Evolutionary conservation across 2,888 invertebrate genomes (phyloP).

Genomic region (Caenorhabditis afra): DNA sequence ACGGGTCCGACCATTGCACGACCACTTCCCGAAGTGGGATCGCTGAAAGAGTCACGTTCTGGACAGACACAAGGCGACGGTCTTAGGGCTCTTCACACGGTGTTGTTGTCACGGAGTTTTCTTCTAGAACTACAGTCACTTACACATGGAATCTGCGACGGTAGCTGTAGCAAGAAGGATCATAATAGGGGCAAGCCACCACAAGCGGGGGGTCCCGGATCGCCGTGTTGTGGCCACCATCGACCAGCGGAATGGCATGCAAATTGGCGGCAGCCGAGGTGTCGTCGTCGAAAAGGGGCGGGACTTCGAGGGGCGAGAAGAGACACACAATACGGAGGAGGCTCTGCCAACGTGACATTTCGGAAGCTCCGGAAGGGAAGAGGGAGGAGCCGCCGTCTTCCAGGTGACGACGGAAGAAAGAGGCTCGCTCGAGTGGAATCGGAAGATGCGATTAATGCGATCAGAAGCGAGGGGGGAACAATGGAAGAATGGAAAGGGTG

Average conservation of each 20-base stretch:
- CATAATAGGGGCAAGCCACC: constrained; percentile 34
- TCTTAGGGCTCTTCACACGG: no score
- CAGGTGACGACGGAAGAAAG: constrained; percentile 15
- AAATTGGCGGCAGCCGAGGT: constrained; percentile 28
- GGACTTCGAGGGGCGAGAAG: constrained; percentile 1
- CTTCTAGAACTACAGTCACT: constrained; percentile 8
- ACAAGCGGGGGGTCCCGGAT: constrained; percentile 25
- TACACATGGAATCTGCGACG: constrained; percentile 48
- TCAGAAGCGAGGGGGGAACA: constrained; percentile 1
- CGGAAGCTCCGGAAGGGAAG: constrained; percentile 17
- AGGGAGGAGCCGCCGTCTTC: constrained; percentile 4
- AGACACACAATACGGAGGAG: constrained; percentile 31
- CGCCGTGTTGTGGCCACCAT: constrained; percentile 50
- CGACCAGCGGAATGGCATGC: constrained; percentile 52
- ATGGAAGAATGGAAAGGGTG: constrained; percentile 17
- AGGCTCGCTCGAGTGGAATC: constrained; percentile 42
- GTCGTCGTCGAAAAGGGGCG: constrained; percentile 47
- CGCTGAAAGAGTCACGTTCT: not conserved
- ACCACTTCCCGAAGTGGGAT: constrained; percentile 34
- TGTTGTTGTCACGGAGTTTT: no score
- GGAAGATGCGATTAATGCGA: constrained; percentile 39
- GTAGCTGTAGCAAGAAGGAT: constrained; percentile 24
- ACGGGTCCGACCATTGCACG: constrained; percentile 41
- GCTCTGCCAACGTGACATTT: constrained; percentile 45
- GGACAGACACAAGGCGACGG: no score